Base-by-base conservation (phyloP, 2,113 vertebrate species). In the Seriola dumerili region DNA sequence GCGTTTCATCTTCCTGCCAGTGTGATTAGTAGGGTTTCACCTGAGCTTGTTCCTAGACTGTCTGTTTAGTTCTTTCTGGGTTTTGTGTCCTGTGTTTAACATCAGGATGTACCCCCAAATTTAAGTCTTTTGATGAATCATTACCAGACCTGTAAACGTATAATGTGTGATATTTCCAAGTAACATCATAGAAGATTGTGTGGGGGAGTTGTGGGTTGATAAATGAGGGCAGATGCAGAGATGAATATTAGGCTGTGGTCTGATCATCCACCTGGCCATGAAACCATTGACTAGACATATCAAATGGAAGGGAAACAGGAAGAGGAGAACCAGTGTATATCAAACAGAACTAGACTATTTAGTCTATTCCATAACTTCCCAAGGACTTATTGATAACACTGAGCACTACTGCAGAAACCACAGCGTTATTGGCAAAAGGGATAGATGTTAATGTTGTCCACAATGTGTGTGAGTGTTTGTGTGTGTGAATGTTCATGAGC, bases 291-390 rank as follows among this genome's bases (percentile, higher is more conserved):
- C 67, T 78, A 89, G 81, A 89, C 88, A 91, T 65, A 85, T 88
- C 79, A 86, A 68, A 72, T 55, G 32, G 21, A 77, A 75, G 38
- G 11, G 58, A 79, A 64, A 77, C 44, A 83, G 66, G 62, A 81
- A 73, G 42, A 76, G 12, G 1, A 54, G 14, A 68, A 62, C 12
- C n/a, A 64, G 52, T 72, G 65, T 78, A 72, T 88, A 67, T 87
- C 72, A 87, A 89, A 89, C 87, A 73, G 3, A 78, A 67, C 76
- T 69, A 59, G 64, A 85, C 66, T 92, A 88, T 92, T 93, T 91
- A 88, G 93, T 90, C 88, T 93, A 71, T 76, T 75, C 44, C 68
- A 70, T 66, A 72, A 77, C 52, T 75, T 86, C 48, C 29, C 92
- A 93, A 91, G 91, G 89, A 85, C 77, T 61, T 44, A 70, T 80